A percentile compares a stretch with the other conserved stretches of the same genome.
These are phyloP conservation scores for Lycopodina hypogea DNA, from an alignment of 37 sponge, comb jelly and placozoan genomes.

Conservation along the genomic window DNA sequence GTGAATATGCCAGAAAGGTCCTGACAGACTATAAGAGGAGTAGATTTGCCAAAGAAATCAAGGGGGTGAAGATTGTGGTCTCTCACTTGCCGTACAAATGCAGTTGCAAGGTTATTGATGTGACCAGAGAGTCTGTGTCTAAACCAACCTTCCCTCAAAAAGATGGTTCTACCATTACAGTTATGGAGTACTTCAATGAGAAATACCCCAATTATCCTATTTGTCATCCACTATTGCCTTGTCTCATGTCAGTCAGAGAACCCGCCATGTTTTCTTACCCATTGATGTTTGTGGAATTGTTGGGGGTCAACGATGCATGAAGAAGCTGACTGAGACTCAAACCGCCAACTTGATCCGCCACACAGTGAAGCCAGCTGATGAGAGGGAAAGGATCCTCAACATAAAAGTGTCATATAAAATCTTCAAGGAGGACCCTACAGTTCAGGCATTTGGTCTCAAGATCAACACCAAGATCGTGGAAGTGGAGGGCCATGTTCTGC, in stretches of 20 bases:
- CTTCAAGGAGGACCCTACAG: too few relatives aligned
- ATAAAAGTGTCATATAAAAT: too few relatives aligned
- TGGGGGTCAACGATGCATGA: too few relatives aligned
- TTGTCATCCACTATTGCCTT: slow-evolving; percentile 57
- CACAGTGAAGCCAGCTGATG: slow-evolving; percentile 59
- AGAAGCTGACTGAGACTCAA: too few relatives aligned
- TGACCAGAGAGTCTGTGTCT: slow-evolving; percentile 39
- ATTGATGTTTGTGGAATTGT: slow-evolving; percentile 69
- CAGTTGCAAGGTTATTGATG: too few relatives aligned
- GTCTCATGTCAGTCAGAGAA: too few relatives aligned
- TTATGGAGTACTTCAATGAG: slow-evolving; percentile 53
- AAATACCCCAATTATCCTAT: slow-evolving; percentile 30
- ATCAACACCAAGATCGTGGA: too few relatives aligned
- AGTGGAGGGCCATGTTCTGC: too few relatives aligned
- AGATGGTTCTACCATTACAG: too few relatives aligned
- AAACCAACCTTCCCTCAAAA: background rate
- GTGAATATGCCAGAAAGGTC: background rate
- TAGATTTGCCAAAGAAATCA: slow-evolving; percentile 43
- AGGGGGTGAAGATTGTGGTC: too few relatives aligned
- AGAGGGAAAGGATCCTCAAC: slow-evolving; percentile 16
- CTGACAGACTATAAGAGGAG: slow-evolving; percentile 32
- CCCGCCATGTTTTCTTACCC: slow-evolving; percentile 56
- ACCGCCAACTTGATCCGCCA: slow-evolving; percentile 61
- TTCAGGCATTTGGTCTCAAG: too few relatives aligned
- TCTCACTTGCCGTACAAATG: too few relatives aligned